Conservation (phyloP, 2,113 vertebrate species). For the Muscicapa adusta region DNA sequence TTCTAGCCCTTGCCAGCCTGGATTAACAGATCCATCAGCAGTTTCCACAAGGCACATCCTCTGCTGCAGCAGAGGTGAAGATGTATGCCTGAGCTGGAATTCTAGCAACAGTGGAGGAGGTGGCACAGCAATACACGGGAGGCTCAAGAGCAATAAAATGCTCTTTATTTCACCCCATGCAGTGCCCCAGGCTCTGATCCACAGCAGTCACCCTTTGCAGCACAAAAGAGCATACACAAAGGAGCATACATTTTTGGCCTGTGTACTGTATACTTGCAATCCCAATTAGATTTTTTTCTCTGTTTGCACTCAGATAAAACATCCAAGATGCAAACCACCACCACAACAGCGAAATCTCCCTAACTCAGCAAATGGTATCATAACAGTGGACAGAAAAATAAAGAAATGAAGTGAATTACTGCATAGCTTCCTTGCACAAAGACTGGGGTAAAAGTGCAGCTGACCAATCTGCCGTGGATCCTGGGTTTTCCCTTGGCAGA, state of each 20-base stretch:
- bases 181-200: background rate
- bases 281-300: background rate
- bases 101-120: background rate
- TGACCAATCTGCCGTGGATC: background rate
- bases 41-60: background rate
- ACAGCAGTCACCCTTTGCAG: background rate
- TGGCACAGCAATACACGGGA: background rate
- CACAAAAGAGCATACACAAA: background rate
- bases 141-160: background rate
- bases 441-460: background rate
- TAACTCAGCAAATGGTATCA: background rate
- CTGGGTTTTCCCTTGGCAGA: background rate
- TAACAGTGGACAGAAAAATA: background rate
- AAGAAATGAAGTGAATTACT: background rate
- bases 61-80: background rate
- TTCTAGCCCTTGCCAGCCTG: background rate
- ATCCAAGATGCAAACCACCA: background rate
- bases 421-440: background rate
- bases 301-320: background rate
- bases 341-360: background rate
- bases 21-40: background rate
- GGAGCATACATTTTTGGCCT: background rate
- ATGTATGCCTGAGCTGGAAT: background rate
- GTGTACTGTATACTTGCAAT: background rate
- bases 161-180: background rate